Conservation (phyloP, 2,113 vertebrate species). For the Chloropsis hardwickii region DNA sequence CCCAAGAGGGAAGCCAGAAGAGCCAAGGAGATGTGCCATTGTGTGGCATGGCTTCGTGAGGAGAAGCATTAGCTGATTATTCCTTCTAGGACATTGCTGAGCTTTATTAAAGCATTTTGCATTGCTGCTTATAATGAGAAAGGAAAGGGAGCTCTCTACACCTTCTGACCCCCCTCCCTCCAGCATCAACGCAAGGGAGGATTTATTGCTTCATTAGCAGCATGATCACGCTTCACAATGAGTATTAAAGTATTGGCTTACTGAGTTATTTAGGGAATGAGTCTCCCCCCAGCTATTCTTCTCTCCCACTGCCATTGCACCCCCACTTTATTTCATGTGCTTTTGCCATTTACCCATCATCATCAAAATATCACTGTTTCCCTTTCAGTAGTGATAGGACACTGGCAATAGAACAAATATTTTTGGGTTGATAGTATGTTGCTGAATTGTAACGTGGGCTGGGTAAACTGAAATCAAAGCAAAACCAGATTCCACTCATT, state of each 20-base stretch:
- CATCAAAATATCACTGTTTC: not conserved
- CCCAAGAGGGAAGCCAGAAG: not conserved
- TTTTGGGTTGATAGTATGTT: conserved; percentile 10
- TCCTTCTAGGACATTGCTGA: conserved; percentile 12
- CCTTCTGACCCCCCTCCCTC: conserved; percentile 44
- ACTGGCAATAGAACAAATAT: conserved; percentile 8
- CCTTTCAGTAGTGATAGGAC: not conserved
- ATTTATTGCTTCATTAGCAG: conserved; percentile 64
- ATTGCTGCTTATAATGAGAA: conserved; percentile 26
- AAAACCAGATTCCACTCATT: conserved; percentile 45
- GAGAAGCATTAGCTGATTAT: conserved; percentile 7
- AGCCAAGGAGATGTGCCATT: not conserved
- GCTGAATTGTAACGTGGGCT: conserved; percentile 16
- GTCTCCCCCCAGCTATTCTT: not conserved
- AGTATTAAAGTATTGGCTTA: conserved; percentile 29
- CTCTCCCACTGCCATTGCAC: not conserved
- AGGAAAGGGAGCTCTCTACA: not conserved
- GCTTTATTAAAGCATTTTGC: conserved; percentile 38
- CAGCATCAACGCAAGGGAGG: conserved; percentile 12
- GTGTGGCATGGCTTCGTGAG: not conserved
- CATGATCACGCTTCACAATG: not conserved
- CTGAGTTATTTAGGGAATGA: conserved; percentile 34
- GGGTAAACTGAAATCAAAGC: conserved; percentile 44
- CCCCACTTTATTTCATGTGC: not conserved
- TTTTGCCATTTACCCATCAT: not conserved